Percentiles rank a stretch among this genome's conserved stretches.
Evolutionary conservation across 1,140 invertebrate species (phyloP).

Genomic region (Asobara japonica): DNA sequence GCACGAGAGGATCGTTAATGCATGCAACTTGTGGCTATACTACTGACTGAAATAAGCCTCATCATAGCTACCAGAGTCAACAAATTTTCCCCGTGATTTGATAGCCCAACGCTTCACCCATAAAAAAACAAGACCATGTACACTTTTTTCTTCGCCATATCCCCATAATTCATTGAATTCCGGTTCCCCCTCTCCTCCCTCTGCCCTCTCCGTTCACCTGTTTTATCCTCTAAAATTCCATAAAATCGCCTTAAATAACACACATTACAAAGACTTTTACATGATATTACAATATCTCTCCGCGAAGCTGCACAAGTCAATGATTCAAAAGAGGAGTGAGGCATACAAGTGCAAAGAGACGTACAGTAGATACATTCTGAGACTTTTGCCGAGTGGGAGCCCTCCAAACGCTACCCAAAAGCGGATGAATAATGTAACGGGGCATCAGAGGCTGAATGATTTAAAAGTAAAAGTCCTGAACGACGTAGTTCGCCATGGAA

Average conservation of each 20-base stretch:
- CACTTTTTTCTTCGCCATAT: not conserved
- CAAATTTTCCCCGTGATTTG: not conserved
- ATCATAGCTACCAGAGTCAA: not conserved
- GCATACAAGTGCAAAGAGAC: not conserved
- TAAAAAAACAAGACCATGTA: not conserved
- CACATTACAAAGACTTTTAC: slow-evolving; percentile 9
- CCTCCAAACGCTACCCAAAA: slow-evolving; percentile 35
- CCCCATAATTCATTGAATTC: not conserved
- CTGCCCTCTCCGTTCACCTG: not conserved
- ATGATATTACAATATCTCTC: slow-evolving; percentile 13
- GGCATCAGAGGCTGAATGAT: slow-evolving; percentile 59
- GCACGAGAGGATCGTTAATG: not conserved
- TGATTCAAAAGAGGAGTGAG: not conserved
- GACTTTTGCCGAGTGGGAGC: slow-evolving; percentile 29
- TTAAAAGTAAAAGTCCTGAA: slow-evolving; percentile 61
- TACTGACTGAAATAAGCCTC: not conserved
- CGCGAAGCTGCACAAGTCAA: slow-evolving; percentile 3
- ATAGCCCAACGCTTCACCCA: not conserved
- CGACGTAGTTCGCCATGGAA: slow-evolving; percentile 34
- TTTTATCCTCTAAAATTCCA: not conserved
- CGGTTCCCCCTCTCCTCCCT: not conserved
- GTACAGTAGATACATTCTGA: slow-evolving; percentile 4
- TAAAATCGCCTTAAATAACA: slow-evolving; percentile 6
- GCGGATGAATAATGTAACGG: slow-evolving; percentile 61
- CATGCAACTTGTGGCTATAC: not conserved